Percentiles rank a stretch among this genome's conserved stretches.
phyloP scores from a whole-genome alignment of 2,113 vertebrate species.

The Hypocryptadius cinnamomeus region DNA sequence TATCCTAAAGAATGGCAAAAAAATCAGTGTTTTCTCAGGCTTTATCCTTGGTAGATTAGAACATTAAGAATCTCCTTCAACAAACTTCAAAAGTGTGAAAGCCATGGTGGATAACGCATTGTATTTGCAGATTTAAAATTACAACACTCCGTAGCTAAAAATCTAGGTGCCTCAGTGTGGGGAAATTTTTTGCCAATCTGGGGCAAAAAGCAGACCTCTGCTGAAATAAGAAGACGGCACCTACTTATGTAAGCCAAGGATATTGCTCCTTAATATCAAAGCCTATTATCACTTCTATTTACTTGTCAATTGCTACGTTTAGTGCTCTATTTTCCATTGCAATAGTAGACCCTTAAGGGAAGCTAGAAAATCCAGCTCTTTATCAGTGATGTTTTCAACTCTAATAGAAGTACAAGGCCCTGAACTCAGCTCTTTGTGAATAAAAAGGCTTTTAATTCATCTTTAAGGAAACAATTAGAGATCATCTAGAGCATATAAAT shows the following conservation, averaged over 20 bases:
- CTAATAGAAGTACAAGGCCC: neutral
- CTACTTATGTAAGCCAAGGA: neutral
- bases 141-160: neutral
- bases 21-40: neutral
- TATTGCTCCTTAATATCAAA: neutral
- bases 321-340: neutral
- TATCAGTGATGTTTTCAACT: neutral
- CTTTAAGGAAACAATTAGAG: constrained; percentile 40
- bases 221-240: neutral
- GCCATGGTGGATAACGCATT: neutral
- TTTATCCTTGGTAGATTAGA: constrained; percentile 10
- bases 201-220: neutral
- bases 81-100: neutral
- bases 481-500: constrained; percentile 3
- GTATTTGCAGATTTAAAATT: neutral
- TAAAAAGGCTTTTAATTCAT: constrained; percentile 34
- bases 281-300: neutral
- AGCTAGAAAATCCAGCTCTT: neutral
- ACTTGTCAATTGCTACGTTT: neutral
- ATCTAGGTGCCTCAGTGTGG: neutral
- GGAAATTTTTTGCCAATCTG: neutral
- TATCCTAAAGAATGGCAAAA: neutral
- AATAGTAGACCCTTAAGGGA: neutral
- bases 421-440: constrained; percentile 1
- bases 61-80: neutral